Evolutionary conservation across 1,140 invertebrate genomes (phyloP), one percentile per base, ranked within the genome.

Genomic region (Panagrolaimus sp.): DNA sequence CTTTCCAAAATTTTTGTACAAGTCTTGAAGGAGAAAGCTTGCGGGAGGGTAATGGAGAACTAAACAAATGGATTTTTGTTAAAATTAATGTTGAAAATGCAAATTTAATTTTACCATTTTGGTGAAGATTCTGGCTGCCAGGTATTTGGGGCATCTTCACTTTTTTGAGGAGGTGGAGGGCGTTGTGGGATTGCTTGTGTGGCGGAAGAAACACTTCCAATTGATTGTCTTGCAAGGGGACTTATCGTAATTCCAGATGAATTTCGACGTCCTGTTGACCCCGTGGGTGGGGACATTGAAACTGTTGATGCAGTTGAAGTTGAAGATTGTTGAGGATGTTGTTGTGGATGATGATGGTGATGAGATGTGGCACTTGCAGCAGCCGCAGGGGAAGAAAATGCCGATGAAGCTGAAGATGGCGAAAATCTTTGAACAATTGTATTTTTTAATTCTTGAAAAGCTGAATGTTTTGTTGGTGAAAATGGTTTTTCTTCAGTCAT

Each of bases 11-110:
- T 8, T 73, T 67, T 64, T 73, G 72, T 17, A 73, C 72, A n/a
- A 73, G 52, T 17, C 72, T 71, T 8, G 73, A 76, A 1, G 72
- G 72, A 4, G 72, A 73, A 10, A 73, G 38, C 28, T 75, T 74
- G 10, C 72, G 72, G 3, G 38, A 48, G 12, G 71, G 71, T 15
- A 63, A 17, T 17, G 71, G 71, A 0, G 71, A 55, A 8, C 71
- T 72, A n/a, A 17, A 70, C 24, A 76, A 28, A 38, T 3, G 0
- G n/a, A 55, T 43, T 5, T 43, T 69, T 72, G 1, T 14, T 10
- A 14, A 32, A 46, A 68, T 67, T 70, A 5, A 9, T 70, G 24
- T 43, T 68, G 21, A 14, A 45, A 65, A 5, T n/a, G n/a, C 26
- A 14, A 28, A n/a, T n/a, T 72, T 70, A 15, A 65, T 12, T 21